Evolutionary conservation across 2,888 invertebrate genomes (phyloP).

Genomic region (Siphlonurus alternatus): DNA sequence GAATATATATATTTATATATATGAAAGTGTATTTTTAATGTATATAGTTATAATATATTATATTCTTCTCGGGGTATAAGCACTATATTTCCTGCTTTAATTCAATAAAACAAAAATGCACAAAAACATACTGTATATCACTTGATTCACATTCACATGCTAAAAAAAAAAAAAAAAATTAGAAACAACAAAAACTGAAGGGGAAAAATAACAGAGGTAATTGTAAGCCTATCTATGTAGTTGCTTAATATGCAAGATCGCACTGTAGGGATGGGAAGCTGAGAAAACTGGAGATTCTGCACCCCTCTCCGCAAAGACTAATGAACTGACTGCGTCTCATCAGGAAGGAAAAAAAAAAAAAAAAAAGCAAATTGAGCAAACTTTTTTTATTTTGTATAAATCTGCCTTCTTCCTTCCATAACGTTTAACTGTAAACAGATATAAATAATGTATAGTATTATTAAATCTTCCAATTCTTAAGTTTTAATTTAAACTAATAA

Average conservation of each 20-base stretch:
- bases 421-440: slow-evolving; percentile 1
- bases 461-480: neutral
- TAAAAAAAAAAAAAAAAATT: no score
- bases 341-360: neutral
- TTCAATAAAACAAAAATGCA: no score
- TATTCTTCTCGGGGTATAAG: no score
- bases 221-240: no score
- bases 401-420: neutral
- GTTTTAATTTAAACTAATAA: neutral
- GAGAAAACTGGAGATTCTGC: neutral
- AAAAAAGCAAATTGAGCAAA: neutral
- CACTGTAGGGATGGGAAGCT: neutral
- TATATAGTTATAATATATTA: no score
- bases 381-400: neutral
- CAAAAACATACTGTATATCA: no score
- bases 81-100: no score
- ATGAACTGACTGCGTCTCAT: neutral
- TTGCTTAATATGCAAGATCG: neutral
- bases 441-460: slow-evolving; percentile 3
- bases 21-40: no score
- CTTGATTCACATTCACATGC: no score
- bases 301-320: neutral
- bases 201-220: no score
- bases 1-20: no score
- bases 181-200: no score